Evolutionary conservation across 2,113 vertebrate genomes (phyloP).

Genomic region (Tyto alba): DNA sequence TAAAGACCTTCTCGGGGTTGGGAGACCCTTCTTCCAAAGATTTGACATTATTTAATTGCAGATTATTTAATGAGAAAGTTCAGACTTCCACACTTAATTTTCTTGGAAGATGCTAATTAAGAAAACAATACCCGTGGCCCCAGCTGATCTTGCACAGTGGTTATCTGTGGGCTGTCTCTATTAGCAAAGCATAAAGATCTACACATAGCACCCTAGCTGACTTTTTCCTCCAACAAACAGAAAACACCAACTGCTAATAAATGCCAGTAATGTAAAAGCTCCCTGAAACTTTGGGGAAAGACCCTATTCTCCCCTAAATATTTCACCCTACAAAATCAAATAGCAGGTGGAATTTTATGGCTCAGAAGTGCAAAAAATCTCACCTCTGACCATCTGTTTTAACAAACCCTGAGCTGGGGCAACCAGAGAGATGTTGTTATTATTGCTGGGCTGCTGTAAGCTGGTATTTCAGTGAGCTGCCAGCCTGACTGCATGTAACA

Average conservation of each 20-base stretch:
- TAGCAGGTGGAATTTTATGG: not conserved
- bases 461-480: not conserved
- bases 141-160: not conserved
- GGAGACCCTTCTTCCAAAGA: not conserved
- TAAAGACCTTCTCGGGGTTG: not conserved
- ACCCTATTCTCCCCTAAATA: not conserved
- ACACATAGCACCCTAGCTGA: rapidly evolving
- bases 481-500: not conserved
- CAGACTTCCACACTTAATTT: not conserved
- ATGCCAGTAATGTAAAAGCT: not conserved
- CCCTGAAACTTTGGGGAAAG: not conserved
- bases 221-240: not conserved
- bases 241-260: not conserved
- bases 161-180: not conserved
- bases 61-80: not conserved
- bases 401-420: not conserved
- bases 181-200: not conserved
- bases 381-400: not conserved
- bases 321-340: not conserved
- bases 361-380: not conserved
- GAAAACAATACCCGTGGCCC: not conserved
- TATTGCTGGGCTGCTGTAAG: not conserved
- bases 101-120: not conserved
- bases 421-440: not conserved
- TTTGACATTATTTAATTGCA: not conserved